A percentile compares a stretch with the other conserved stretches of the same genome.
Evolutionary conservation across 2,113 vertebrate genomes (phyloP).

Genomic region (Paradisaea rubra): DNA sequence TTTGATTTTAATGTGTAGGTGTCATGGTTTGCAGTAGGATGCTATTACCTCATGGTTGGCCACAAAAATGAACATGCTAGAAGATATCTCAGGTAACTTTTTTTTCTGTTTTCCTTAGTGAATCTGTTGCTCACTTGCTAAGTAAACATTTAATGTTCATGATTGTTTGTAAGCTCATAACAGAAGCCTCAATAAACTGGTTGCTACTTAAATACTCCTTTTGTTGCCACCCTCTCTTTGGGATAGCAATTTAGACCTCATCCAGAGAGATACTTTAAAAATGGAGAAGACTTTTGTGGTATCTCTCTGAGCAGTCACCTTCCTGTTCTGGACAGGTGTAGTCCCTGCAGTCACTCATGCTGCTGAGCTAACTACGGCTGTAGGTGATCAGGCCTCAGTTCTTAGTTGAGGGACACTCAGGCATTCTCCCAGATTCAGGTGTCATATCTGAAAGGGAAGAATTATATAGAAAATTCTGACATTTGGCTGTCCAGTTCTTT

Average conservation of each 20-base stretch:
- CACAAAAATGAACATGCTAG: slow-evolving; percentile 97
- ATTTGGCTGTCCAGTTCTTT: neutral
- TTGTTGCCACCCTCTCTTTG: neutral
- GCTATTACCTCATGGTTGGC: slow-evolving; percentile 98
- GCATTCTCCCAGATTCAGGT: neutral
- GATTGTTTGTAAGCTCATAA: neutral
- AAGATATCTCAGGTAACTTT: slow-evolving; percentile 88
- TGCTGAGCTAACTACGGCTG: neutral
- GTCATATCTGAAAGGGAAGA: neutral
- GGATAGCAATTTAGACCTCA: neutral
- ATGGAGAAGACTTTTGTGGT: accelerated
- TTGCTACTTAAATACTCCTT: neutral
- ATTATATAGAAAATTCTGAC: neutral
- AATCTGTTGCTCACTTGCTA: neutral
- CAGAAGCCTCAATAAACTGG: neutral
- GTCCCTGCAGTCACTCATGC: accelerated
- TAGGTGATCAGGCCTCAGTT: neutral
- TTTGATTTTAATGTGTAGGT: slow-evolving; percentile 75
- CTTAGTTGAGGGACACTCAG: neutral
- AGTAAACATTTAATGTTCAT: neutral
- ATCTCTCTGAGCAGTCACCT: neutral
- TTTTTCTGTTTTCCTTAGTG: neutral
- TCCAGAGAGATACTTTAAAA: neutral
- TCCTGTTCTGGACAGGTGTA: neutral
- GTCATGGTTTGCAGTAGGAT: slow-evolving; percentile 98